Conservation (phyloP, 2,888 invertebrate species). For the Eupelmus urozonus region DNA sequence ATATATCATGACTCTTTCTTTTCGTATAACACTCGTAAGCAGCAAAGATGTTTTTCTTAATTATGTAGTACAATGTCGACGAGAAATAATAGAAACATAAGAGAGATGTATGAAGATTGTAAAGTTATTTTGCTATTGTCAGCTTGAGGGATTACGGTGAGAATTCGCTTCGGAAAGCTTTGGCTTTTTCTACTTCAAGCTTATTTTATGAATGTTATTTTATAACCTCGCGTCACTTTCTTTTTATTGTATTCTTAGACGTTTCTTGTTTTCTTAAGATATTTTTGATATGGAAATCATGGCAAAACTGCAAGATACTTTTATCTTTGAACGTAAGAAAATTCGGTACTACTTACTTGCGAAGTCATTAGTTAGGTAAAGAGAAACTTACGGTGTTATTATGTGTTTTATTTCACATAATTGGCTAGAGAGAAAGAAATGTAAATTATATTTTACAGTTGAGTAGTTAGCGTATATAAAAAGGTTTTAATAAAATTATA, state of each 20-base stretch:
- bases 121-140: constrained; percentile 58
- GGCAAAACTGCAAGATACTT: constrained; percentile 48
- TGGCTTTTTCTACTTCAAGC: constrained; percentile 55
- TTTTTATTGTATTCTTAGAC: constrained; percentile 52
- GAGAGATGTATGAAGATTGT: constrained; percentile 33
- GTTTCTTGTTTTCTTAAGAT: constrained; percentile 51
- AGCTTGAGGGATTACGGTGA: constrained; percentile 57
- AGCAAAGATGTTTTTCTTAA: constrained; percentile 42
- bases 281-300: constrained; percentile 49
- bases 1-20: constrained; percentile 47
- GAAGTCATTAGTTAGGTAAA: constrained; percentile 59
- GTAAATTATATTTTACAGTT: constrained; percentile 62
- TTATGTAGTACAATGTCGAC: constrained; percentile 43
- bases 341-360: constrained; percentile 60
- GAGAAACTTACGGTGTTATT: constrained; percentile 53
- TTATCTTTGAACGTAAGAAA: constrained; percentile 53
- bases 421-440: constrained; percentile 53
- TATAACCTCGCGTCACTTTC: constrained; percentile 55
- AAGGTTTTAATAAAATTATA: constrained; percentile 60
- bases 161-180: constrained; percentile 56
- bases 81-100: constrained; percentile 19
- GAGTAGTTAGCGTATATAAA: constrained; percentile 58
- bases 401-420: constrained; percentile 57
- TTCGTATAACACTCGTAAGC: constrained; percentile 36
- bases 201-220: constrained; percentile 56